phyloP scores from a whole-genome alignment of 2,888 invertebrate genomes.

The Agonum fuliginosum region DNA sequence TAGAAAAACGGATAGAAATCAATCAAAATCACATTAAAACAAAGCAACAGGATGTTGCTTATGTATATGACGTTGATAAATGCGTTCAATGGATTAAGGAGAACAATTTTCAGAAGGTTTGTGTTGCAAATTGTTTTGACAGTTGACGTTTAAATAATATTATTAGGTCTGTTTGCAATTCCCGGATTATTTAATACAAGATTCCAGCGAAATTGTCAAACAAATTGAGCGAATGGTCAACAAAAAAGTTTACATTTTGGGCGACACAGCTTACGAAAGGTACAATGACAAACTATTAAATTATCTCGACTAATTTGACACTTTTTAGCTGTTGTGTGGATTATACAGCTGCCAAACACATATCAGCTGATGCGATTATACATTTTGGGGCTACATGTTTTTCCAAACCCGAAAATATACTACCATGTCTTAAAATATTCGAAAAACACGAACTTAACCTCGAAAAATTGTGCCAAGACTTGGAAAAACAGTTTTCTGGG shows the following conservation, averaged over 20 bases:
- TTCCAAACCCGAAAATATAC: slow-evolving; percentile 79
- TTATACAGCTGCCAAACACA: slow-evolving; percentile 92
- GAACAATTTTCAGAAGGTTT: slow-evolving; percentile 80
- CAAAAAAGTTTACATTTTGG: slow-evolving; percentile 85
- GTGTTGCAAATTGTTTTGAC: slow-evolving; percentile 13
- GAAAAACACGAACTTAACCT: slow-evolving; percentile 78
- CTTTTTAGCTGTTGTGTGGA: slow-evolving; percentile 90
- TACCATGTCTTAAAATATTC: slow-evolving; percentile 86
- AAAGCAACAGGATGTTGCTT: slow-evolving; percentile 69
- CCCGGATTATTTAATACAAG: slow-evolving; percentile 85
- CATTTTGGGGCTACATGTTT: slow-evolving; percentile 95
- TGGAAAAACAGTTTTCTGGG: slow-evolving; percentile 69
- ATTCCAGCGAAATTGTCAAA: slow-evolving; percentile 81
- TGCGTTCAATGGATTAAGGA: slow-evolving; percentile 83
- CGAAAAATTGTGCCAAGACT: slow-evolving; percentile 69
- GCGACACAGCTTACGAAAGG: slow-evolving; percentile 94
- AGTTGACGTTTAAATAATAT: slow-evolving; percentile 52
- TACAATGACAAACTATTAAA: too few relatives aligned
- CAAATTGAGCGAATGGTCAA: slow-evolving; percentile 73
- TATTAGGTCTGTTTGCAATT: slow-evolving; percentile 92
- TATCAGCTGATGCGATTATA: slow-evolving; percentile 88
- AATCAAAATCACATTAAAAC: slow-evolving; percentile 63
- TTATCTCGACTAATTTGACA: too few relatives aligned
- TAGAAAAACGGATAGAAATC: slow-evolving; percentile 73
- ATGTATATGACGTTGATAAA: slow-evolving; percentile 77